A percentile compares a stretch with the other conserved stretches of the same genome.
Evolutionary conservation across 2,888 invertebrate genomes (phyloP).

Genomic region (Adelphocoris suturalis): DNA sequence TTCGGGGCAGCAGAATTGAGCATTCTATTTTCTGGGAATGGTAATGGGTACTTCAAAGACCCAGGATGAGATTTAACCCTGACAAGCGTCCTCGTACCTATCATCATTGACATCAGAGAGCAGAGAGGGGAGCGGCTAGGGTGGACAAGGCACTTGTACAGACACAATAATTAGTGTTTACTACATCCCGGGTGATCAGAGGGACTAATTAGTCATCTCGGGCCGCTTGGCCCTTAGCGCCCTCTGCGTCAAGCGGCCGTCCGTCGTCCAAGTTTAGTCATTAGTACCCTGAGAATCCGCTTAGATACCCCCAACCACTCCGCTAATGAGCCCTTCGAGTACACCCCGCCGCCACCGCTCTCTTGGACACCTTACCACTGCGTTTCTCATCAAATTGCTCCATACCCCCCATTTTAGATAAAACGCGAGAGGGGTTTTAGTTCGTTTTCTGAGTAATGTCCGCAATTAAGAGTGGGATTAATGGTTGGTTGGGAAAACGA

Average conservation of each 20-base stretch:
- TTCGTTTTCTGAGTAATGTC: constrained; percentile 32
- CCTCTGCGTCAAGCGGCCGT: constrained; percentile 39
- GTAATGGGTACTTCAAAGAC: not conserved
- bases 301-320: constrained; percentile 45
- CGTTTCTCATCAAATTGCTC: constrained; percentile 19
- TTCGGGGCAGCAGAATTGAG: no score
- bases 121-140: not conserved
- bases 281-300: constrained; percentile 57
- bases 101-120: constrained; percentile 30
- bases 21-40: no score
- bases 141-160: constrained; percentile 35
- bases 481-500: not conserved
- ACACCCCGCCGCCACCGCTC: not conserved
- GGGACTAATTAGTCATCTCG: constrained; percentile 35
- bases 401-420: constrained; percentile 1
- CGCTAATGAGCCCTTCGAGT: constrained; percentile 43
- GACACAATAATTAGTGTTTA: constrained; percentile 42
- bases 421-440: not conserved
- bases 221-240: constrained; percentile 32
- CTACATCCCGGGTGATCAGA: constrained; percentile 39
- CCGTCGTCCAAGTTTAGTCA: constrained; percentile 52
- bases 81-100: not conserved
- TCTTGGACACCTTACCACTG: not conserved
- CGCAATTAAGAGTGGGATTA: constrained; percentile 16
- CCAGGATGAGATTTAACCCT: not conserved